Base-by-base conservation (phyloP, 2,888 invertebrate genomes). In the Synanthedon vespiformis region DNA sequence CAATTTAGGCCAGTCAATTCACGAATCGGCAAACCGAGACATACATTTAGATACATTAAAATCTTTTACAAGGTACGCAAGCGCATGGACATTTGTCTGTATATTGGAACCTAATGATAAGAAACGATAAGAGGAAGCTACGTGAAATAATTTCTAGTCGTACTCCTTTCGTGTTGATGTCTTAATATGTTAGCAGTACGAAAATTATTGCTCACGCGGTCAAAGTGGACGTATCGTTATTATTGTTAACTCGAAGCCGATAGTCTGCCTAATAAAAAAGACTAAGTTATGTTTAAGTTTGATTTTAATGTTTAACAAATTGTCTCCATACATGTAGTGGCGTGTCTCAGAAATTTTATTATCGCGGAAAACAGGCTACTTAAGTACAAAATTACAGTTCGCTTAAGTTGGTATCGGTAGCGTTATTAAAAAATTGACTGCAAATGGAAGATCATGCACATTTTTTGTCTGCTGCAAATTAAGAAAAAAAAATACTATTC, bases 151-250 rank as follows among this genome's bases (percentile, higher is more conserved):
- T 82, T 79, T 80, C 77, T 74, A 73, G 72, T 82, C 82, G 85
- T 82, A 83, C 86, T 86, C 85, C 84, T 83, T 72, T 66, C 85
- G 84, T 80, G 78, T 86, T 86, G 78, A 78, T 70, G 59, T 61
- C 54, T 80, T 73, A 85, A 86, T 77, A 79, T 80, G 82, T 77
- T 67, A 80, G 86, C 83, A 86, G 86, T 83, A 81, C 86, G 84
- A 77, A 77, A 81, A 80, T 83, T 85, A 81, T 73, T 64, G 64
- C 59, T 67, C 75, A 69, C 76, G 75, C 58, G 62, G 61, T 48
- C 59, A 64, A 62, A 52, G 52, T 62, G 64, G 66, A 62, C 63
- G 70, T 72, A 69, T 58, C 67, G 67, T 63, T 63, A 67, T 34
- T 65, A 59, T 61, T 62, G 65, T 68, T 34, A 65, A 67, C 67